Evolutionary conservation across 2,888 invertebrate genomes (phyloP), one percentile per base, ranked within the genome.

Genomic region (Cryptocephalus primarius): DNA sequence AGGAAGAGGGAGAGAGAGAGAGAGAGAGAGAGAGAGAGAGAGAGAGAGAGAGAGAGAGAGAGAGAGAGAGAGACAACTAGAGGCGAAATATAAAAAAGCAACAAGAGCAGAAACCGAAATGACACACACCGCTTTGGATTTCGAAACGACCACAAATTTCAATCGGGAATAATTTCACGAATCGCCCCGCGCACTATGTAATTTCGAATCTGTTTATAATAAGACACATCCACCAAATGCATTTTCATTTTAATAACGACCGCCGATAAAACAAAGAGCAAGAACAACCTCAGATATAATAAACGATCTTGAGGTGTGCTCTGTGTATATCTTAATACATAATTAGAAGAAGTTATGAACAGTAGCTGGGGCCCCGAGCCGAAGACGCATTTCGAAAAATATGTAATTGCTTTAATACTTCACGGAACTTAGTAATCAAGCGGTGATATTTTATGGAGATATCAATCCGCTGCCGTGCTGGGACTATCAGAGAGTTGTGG

Each of bases 361-460:
- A 59, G 62, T 62, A 62, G 62, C 60, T 49, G 48, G 48, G 45
- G 60, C 59, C 57, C 50, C 36, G 46, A 55, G 55, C 54, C 47
- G 48, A 54, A 54, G 51, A 51, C 48, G 50, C 52, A 52, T 53
- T 50, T 42, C 55, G 59, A 62, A 64, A 57, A 58, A 58, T 58
- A 57, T 55, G 54, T 64, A 64, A 63, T 64, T 64, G 62, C 61
- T 55, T 60, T 61, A 62, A 62, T 61, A 60, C 60, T 58, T 56
- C 52, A 54, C 58, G 56, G 61, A 61, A 60, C 58, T 59, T 59
- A 54, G 64, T 60, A 64, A 64, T 64, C 63, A 62, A 58, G 56
- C 60, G 59, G 63, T 62, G 64, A 63, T 64, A 64, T 64, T 63
- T 64, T 63, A 62, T 60, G 60, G 50, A 59, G 59, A 62, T 60